Evolutionary conservation across 2,888 invertebrate genomes (phyloP), one percentile per base, ranked within the genome.

Genomic region (Scaptomyza parva): DNA sequence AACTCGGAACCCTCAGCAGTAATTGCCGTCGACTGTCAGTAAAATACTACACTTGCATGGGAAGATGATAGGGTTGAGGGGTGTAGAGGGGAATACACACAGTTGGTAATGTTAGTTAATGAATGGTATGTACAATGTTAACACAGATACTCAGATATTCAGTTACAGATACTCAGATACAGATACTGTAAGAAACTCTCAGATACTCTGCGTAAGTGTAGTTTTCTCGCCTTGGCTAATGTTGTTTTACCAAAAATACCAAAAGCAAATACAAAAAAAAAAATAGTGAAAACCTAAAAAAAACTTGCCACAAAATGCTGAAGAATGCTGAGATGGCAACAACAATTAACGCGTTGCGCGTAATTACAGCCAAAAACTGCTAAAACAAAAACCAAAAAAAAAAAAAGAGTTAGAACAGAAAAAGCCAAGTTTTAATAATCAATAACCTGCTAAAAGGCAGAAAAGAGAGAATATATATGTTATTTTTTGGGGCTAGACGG

Each of bases 271-370:
- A 86, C 68, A 71, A 70, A 82, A 87, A 82, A 59, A 86, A 66
- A 71, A 70, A 84, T 51, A 74, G 61, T 44, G 48, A 73, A 76
- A 68, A 75, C 43, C 53, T 20, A 14, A 45, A 44, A 63, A 47
- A 44, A 45, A 48, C 47, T 45, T 30, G 45, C 18, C 60, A 54
- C 57, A 50, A 66, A 67, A 60, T 54, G 65, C 59, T 55, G 14
- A 63, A 58, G 63, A 78, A 78, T 76, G 78, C 79, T 66, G 74
- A 59, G 67, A 72, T 78, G 86, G 57, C 59, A 72, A n/a, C n/a
- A 88, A 85, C 85, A 85, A 85, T 85, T 85, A 85, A 88, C 85
- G 85, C 86, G 51, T 86, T 63, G 79, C 88, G n/a, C 73, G 88
- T 85, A 85, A 85, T 85, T 85, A 85, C 85, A 14, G 14, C n/a